Conservation (phyloP, 2,113 vertebrate genomes). For the Hyperopisus bebe region DNA sequence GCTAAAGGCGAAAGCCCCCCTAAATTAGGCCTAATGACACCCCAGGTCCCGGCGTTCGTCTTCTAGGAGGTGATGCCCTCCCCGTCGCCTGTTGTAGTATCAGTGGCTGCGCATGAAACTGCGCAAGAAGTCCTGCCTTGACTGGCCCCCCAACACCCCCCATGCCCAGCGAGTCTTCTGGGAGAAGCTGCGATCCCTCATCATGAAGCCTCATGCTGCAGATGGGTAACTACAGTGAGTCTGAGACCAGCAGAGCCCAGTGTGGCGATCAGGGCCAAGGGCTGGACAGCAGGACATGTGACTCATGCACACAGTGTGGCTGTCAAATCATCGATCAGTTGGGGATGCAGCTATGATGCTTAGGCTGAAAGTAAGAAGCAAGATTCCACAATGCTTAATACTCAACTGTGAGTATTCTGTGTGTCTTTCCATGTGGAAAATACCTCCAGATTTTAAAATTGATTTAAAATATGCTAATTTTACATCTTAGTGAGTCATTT, state of each 20-base stretch:
- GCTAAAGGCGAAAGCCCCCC: background rate
- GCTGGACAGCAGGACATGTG: background rate
- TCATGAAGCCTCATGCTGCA: background rate
- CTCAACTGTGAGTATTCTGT: background rate
- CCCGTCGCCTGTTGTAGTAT: conserved; percentile 10
- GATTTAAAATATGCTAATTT: background rate
- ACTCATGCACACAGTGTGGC: background rate
- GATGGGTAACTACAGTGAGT: background rate
- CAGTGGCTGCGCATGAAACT: conserved; percentile 16
- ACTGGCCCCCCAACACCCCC: background rate
- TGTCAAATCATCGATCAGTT: background rate
- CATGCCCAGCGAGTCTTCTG: conserved; percentile 8
- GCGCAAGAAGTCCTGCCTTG: conserved; percentile 18
- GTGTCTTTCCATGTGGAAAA: background rate
- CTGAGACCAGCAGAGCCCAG: background rate
- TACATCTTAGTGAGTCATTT: background rate
- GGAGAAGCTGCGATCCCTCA: conserved; percentile 12
- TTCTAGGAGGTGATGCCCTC: conserved; percentile 23
- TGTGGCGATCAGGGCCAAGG: background rate
- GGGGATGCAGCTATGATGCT: background rate
- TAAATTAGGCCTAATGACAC: background rate
- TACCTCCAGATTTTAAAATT: background rate
- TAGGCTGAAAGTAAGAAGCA: background rate
- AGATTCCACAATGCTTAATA: background rate
- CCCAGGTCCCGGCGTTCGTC: background rate